phyloP scores from a whole-genome alignment of 2,797 vertebrate species.

The Buceros bicornis region DNA sequence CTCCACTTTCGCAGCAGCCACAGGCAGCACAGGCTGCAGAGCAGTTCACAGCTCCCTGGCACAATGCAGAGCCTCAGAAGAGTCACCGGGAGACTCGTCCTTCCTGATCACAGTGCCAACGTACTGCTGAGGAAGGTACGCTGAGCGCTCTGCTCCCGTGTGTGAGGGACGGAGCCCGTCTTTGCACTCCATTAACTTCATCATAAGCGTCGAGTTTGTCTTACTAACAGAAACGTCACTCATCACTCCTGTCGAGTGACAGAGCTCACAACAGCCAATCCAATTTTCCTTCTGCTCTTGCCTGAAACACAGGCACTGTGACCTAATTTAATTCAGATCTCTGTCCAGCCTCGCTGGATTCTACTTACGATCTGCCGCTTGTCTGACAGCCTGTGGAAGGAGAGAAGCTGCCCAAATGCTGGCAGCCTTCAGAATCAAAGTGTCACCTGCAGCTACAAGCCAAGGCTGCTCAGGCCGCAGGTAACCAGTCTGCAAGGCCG shows the following conservation, averaged over 20 bases:
- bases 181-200: neutral
- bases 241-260: neutral
- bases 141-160: neutral
- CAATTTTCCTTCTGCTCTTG: neutral
- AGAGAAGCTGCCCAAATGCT: neutral
- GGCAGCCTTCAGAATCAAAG: neutral
- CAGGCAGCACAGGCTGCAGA: fast-evolving
- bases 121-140: neutral
- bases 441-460: neutral
- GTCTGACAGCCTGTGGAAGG: neutral
- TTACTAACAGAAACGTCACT: neutral
- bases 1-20: neutral
- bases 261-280: neutral
- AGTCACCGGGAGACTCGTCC: neutral
- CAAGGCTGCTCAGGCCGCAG: neutral
- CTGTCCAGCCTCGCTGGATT: neutral
- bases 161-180: neutral
- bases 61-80: neutral
- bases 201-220: neutral
- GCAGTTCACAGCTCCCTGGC: neutral
- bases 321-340: neutral
- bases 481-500: neutral
- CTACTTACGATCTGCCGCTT: neutral
- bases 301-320: neutral
- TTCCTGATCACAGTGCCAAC: neutral